Percentiles rank a stretch among this genome's conserved stretches.
phyloP scores from a whole-genome alignment of 2,797 vertebrate genomes.

The Yasuhikotakia modesta region DNA sequence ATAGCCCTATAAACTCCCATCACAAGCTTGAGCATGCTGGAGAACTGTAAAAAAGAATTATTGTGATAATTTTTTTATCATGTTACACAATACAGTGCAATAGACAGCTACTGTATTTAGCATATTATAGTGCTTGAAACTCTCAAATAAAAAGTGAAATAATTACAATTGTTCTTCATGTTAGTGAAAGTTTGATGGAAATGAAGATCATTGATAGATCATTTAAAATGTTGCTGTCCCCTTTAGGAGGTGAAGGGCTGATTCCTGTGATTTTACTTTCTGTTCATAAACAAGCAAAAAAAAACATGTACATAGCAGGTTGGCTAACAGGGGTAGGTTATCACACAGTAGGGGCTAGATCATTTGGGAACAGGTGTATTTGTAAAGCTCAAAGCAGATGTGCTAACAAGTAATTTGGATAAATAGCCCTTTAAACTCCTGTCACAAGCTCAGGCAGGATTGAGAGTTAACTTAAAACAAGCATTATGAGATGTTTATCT shows the following conservation, averaged over 20 bases:
- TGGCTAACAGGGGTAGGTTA: background rate
- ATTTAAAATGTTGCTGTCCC: too few relatives aligned
- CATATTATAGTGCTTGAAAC: too few relatives aligned
- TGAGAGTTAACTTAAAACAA: conserved; percentile 34
- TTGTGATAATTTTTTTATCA: background rate
- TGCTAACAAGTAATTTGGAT: conserved; percentile 48
- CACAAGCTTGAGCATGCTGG: conserved; percentile 46
- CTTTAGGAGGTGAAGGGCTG: too few relatives aligned
- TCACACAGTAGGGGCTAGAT: background rate
- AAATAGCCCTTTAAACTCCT: conserved; percentile 45
- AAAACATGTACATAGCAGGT: background rate
- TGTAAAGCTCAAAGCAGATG: conserved; percentile 31
- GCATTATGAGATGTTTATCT: conserved; percentile 48
- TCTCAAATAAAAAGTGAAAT: too few relatives aligned
- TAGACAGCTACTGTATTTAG: background rate
- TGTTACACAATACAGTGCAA: background rate
- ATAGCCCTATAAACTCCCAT: conserved; percentile 43
- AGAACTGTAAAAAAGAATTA: background rate
- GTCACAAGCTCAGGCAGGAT: conserved; percentile 49
- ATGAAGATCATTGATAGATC: too few relatives aligned
- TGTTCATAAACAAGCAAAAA: background rate
- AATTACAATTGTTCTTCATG: too few relatives aligned
- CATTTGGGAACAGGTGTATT: background rate
- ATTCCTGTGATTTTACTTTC: too few relatives aligned
- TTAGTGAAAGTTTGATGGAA: too few relatives aligned